These are phyloP conservation scores for Dendroctonus ponderosae DNA, from an alignment of 1,140 invertebrate genomes.

Conservation along the genomic window DNA sequence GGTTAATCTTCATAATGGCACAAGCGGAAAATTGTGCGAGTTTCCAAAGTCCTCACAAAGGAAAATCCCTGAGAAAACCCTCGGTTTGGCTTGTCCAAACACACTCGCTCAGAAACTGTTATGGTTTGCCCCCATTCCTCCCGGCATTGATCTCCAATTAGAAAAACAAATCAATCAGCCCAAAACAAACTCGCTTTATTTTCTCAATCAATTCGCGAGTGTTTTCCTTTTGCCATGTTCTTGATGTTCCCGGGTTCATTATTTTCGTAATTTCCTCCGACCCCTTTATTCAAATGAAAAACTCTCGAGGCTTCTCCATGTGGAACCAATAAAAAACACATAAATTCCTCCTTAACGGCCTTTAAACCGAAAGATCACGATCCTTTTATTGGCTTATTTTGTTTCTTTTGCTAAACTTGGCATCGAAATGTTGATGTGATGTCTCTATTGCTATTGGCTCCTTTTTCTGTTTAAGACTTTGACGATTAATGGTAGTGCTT, in stretches of 20 bases:
- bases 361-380: constrained; percentile 19
- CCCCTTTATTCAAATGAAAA: constrained; percentile 19
- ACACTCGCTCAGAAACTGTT: no score
- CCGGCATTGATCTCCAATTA: background rate
- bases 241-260: constrained; percentile 9
- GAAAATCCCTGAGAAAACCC: no score
- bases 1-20: no score
- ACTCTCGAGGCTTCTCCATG: constrained; percentile 3
- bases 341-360: constrained; percentile 17
- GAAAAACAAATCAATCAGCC: constrained; percentile 7
- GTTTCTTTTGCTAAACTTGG: no score
- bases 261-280: constrained; percentile 9
- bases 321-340: constrained; percentile 25
- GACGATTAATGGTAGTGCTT: no score
- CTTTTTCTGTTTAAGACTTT: no score
- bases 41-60: no score
- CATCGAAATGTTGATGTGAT: no score
- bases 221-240: constrained; percentile 10
- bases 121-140: background rate
- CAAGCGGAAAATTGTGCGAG: no score
- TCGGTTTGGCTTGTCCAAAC: no score
- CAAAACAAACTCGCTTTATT: constrained; percentile 8
- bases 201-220: constrained; percentile 10
- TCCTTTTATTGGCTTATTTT: constrained; percentile 20
- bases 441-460: no score